Percentiles rank a stretch among this genome's conserved stretches.
These are phyloP conservation scores for Saimiri boliviensis DNA, from an alignment of 2,113 vertebrate genomes.

Conservation along the genomic window DNA sequence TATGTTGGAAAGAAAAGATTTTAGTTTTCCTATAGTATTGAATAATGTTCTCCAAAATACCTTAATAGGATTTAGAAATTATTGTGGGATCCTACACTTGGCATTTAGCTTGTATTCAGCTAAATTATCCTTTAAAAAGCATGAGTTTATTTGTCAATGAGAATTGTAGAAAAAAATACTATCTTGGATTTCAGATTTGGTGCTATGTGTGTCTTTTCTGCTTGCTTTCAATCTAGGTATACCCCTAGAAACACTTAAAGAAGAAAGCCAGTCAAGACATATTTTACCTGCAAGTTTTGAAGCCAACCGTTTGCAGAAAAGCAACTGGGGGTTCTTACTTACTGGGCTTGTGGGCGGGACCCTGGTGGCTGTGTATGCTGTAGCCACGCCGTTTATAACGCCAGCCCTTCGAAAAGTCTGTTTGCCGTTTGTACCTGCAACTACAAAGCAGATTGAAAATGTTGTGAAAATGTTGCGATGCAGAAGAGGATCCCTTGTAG, in stretches of 20 bases:
- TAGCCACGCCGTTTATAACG: constrained; percentile 88
- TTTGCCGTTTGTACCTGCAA: constrained; percentile 96
- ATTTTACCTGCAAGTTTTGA: fast-evolving
- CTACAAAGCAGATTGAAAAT: constrained; percentile 89
- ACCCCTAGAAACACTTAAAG: fast-evolving
- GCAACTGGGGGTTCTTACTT: constrained; percentile 83
- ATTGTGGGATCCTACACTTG: neutral
- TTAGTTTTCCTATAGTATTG: neutral
- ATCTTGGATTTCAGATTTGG: neutral
- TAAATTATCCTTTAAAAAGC: neutral
- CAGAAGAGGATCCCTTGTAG: constrained; percentile 89
- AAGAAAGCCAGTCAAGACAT: fast-evolving
- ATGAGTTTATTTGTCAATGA: neutral
- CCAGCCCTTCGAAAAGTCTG: constrained; percentile 93
- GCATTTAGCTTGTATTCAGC: neutral
- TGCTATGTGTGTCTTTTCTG: neutral
- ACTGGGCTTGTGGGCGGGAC: constrained; percentile 87
- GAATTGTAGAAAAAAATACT: neutral
- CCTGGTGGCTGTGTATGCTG: constrained; percentile 88
- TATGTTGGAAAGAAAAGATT: constrained; percentile 21
- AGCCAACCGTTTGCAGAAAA: neutral
- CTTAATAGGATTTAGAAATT: neutral
- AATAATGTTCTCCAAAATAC: neutral
- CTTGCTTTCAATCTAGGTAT: neutral
- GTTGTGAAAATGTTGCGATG: constrained; percentile 87